Percentiles rank a stretch among this genome's conserved stretches.
These are phyloP conservation scores for Drosophila lacteicornis DNA, from an alignment of 1,140 invertebrate genomes.

Conservation along the genomic window DNA sequence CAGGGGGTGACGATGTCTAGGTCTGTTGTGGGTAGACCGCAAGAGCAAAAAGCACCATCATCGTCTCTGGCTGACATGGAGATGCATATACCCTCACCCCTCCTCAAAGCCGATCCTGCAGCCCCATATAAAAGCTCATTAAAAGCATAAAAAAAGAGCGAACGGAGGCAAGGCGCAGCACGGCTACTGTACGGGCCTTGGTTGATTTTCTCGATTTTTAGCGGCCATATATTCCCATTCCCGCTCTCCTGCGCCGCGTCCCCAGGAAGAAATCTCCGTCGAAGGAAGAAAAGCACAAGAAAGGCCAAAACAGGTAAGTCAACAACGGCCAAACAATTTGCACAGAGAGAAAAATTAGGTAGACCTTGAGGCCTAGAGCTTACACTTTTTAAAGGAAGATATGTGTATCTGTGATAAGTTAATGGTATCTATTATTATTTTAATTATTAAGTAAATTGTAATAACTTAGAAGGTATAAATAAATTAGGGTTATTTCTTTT, in stretches of 20 bases:
- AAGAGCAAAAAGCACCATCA: constrained; percentile 37
- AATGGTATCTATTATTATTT: too few relatives aligned
- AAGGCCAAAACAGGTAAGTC: constrained; percentile 79
- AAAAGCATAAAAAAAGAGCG: constrained; percentile 75
- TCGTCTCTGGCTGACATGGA: constrained; percentile 38
- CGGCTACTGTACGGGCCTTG: constrained; percentile 79
- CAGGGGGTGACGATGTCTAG: constrained; percentile 1
- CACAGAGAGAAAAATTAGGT: constrained; percentile 9
- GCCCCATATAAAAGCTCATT: constrained; percentile 81
- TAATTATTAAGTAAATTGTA: too few relatives aligned
- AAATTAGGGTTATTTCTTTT: too few relatives aligned
- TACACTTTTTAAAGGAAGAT: background rate
- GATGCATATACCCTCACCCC: constrained; percentile 24
- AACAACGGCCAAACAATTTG: constrained; percentile 41
- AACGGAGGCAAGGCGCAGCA: constrained; percentile 52
- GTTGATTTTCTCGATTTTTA: constrained; percentile 77
- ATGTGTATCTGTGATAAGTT: background rate
- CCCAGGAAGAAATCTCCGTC: constrained; percentile 22
- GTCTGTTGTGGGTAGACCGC: constrained; percentile 38
- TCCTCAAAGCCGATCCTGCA: constrained; percentile 21
- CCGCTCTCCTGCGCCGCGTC: background rate
- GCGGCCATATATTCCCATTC: constrained; percentile 13
- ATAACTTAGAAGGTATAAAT: background rate
- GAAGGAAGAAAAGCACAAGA: constrained; percentile 58
- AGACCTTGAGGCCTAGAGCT: background rate